Percentiles rank a stretch among this genome's conserved stretches.
phyloP scores from a whole-genome alignment of 2,113 vertebrate genomes.

The Halcyon senegalensis region DNA sequence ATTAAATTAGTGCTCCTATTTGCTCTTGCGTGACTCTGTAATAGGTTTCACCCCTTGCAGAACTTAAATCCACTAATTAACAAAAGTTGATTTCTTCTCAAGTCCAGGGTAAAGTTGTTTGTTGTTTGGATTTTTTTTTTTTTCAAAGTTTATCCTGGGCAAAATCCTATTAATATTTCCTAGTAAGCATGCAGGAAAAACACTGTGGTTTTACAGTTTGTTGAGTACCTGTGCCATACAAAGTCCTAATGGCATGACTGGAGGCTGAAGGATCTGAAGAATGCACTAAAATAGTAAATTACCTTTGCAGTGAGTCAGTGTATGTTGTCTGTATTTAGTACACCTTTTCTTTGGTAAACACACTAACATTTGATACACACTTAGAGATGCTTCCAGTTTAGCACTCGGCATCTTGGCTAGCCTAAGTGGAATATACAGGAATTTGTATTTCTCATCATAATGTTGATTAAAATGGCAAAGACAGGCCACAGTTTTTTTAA shows the following conservation, averaged over 20 bases:
- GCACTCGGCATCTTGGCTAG: not conserved
- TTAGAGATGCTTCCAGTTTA: not conserved
- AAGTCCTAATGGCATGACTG: not conserved
- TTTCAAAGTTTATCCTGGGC: not conserved
- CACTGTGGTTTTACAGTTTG: not conserved
- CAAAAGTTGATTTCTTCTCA: not conserved
- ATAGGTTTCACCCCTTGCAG: slow-evolving; percentile 45
- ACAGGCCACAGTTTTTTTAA: not conserved
- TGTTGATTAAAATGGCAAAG: slow-evolving; percentile 30
- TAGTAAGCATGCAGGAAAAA: not conserved
- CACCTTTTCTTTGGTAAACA: not conserved
- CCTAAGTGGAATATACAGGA: not conserved
- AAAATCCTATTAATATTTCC: not conserved
- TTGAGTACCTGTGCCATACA: not conserved
- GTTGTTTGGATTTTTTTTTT: not conserved
- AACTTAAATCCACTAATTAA: slow-evolving; percentile 45
- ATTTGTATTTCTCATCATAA: not conserved
- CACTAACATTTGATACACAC: not conserved
- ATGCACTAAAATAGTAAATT: not conserved
- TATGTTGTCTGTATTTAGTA: not conserved
- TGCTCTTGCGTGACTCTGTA: slow-evolving; percentile 52
- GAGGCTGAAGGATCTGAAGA: not conserved
- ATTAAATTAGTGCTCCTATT: slow-evolving; percentile 61
- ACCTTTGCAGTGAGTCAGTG: not conserved
- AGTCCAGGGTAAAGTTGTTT: not conserved